Evolutionary conservation across 2,888 invertebrate genomes (phyloP), one percentile per base, ranked within the genome.

Genomic region (Polylopha cassiicola): DNA sequence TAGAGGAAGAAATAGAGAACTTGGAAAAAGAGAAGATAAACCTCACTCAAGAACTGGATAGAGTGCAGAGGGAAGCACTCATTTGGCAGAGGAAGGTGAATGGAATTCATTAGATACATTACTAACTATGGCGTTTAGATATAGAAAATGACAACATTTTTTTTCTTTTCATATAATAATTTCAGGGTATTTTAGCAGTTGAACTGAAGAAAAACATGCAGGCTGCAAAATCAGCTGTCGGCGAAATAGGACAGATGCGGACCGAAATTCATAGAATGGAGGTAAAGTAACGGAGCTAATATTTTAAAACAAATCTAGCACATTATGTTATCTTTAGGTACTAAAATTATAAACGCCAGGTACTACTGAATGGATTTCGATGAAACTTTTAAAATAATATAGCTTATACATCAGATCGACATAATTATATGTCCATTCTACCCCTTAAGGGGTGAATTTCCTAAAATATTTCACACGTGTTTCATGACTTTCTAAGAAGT

Each of bases 251-350:
- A 0, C 86, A 86, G 17, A 94, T 95, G 94, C 91, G 88, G 61
- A 87, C 84, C 21, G 95, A 95, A 82, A 94, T 95, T 58, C 94
- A 94, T 55, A 87, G 92, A 51, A 95, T 95, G 95, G 89, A 92
- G 73, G 92, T 94, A 65, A 77, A 45, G 14, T 17, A 17, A 17
- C 4, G 4, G 17, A 4, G n/a, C n/a, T n/a, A n/a, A n/a, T n/a
- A n/a, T n/a, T n/a, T n/a, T n/a, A n/a, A n/a, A n/a, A n/a, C n/a
- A n/a, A n/a, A n/a, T n/a, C n/a, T n/a, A n/a, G n/a, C n/a, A n/a
- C n/a, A n/a, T n/a, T n/a, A n/a, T n/a, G n/a, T n/a, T n/a, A n/a
- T n/a, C n/a, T n/a, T n/a, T n/a, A n/a, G n/a, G n/a, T n/a, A n/a
- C n/a, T n/a, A n/a, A n/a, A n/a, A n/a, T n/a, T n/a, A n/a, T n/a